phyloP scores from a whole-genome alignment of 2,113 vertebrate genomes.

The Dinomys branickii region DNA sequence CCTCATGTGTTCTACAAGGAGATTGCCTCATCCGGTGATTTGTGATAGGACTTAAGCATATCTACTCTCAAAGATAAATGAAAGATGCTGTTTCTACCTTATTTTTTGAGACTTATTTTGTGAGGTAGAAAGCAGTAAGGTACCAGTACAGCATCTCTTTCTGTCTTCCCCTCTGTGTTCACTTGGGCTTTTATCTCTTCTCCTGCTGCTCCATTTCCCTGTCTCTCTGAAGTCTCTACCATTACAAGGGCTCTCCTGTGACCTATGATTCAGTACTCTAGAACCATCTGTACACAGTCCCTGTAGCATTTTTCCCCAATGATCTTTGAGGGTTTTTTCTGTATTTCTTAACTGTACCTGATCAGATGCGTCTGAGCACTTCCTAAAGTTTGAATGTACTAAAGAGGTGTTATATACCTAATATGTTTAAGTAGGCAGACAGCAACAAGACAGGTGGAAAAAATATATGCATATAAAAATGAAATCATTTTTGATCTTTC shows the following conservation, averaged over 20 bases:
- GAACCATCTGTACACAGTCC: not conserved
- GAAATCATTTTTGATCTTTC: constrained; percentile 15
- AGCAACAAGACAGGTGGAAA: not conserved
- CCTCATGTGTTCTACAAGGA: not conserved
- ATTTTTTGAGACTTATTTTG: constrained; percentile 12
- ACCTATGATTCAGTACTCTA: not conserved
- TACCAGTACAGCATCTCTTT: not conserved
- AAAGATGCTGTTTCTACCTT: not conserved
- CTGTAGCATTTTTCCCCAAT: not conserved
- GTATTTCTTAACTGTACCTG: not conserved
- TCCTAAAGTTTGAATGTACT: not conserved
- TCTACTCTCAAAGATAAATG: constrained; percentile 14
- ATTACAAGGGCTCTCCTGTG: not conserved
- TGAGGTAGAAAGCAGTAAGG: not conserved
- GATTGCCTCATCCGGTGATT: not conserved
- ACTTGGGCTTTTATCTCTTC: not conserved
- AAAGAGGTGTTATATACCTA: not conserved
- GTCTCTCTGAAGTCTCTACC: not conserved
- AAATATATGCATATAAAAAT: not conserved
- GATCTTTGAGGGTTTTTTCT: not conserved
- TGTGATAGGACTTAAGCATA: not conserved
- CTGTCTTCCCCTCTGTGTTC: not conserved
- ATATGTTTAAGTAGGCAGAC: not conserved
- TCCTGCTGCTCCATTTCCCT: not conserved
- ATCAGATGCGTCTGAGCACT: not conserved